Base-by-base conservation (phyloP, 2,113 vertebrate genomes). In the Limanda limanda region DNA sequence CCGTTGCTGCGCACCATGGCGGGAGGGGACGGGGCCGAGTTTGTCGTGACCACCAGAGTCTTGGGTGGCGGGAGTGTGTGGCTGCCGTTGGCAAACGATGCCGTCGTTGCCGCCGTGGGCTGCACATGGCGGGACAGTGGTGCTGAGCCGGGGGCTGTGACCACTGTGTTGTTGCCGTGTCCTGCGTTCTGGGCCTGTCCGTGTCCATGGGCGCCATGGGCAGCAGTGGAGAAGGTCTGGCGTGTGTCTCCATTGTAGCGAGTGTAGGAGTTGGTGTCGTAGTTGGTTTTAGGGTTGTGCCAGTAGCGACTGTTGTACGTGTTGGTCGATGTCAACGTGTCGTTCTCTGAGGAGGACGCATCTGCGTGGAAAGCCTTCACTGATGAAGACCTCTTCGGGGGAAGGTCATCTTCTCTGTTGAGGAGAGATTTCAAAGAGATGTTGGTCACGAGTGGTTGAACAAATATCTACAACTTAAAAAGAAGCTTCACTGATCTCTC, bases 221-320 rank as follows among this genome's bases (percentile, higher is more conserved):
- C 92, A 84, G 85, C 61, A 0, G 91, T 55, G 13, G 96, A 95
- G 88, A 98, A 96, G 87, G 96, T 94, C 88, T 97, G 97, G 27
- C 93, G 95, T 20, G 94, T 91, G 25, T 98, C 96, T 0, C 96
- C 96, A 20, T 95, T 95, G 85, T 97, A 97, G 84, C 95, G 96
- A 1, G 93, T 96, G 84, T 96, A 97, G 10, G 96, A 96, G 93
- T 96, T 96, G 40, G 94, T 95, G 88, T 96, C 95, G 0, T 97
- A 96, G 80, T 94, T 97, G 76, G 93, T 93, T 91, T 98, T 97
- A 55, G 96, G 95, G 80, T 95, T 96, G 11, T 95, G 96, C 98
- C 98, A 99, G 93, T 96, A 98, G 82, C 95, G 96, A 84, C 97
- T 98, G 94, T 97, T 98, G 92, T 96, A 98, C 47, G 97, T 98